Evolutionary conservation across 2,797 vertebrate genomes (phyloP), one percentile per base, ranked within the genome.

Genomic region (Megaceryle alcyon): DNA sequence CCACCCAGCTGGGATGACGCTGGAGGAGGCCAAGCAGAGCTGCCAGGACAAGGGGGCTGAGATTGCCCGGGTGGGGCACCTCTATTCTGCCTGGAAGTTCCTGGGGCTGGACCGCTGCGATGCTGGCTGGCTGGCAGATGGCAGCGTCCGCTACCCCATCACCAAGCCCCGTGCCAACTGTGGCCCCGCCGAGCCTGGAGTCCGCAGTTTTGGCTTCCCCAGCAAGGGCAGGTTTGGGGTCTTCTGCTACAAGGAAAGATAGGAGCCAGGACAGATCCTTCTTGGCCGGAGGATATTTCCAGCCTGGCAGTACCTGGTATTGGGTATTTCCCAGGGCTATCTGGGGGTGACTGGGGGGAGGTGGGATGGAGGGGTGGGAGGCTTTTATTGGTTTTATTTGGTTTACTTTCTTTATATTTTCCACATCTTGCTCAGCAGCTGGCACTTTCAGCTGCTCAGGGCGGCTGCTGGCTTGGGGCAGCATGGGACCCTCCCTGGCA

Each of bases 41-140:
- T 99, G 99, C 91, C 77, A 73, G 91, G 96, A 98, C 2, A 97
- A 98, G 0, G 94, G 98, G 0, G 98, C 98, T 0, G 95, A 97
- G 80, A 98, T 99, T 1, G 98, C 99, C 78, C 98, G 96, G 43
- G 98, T 99, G 54, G 99, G 99, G 53, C 99, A 99, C 66, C 98
- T 99, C 41, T 99, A 98, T 44, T 98, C 98, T 0, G 98, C 99
- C 33, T 99, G 99, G 99, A 99, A 97, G 86, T 98, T 99, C 90
- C 61, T 23, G 2, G 98, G 96, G 59, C 87, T 99, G 95, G 99
- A 99, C 90, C 98, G 97, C 78, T 99, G 99, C 5, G 97, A 97
- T 1, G 98, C 98, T 0, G 99, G 99, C 90, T 99, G 99, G 99
- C 95, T 99, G 95, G 98, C 98, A 1, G 99, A 99, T 0, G 99